phyloP scores from a whole-genome alignment of 2,113 vertebrate genomes.

The Mormyrus lacerda region DNA sequence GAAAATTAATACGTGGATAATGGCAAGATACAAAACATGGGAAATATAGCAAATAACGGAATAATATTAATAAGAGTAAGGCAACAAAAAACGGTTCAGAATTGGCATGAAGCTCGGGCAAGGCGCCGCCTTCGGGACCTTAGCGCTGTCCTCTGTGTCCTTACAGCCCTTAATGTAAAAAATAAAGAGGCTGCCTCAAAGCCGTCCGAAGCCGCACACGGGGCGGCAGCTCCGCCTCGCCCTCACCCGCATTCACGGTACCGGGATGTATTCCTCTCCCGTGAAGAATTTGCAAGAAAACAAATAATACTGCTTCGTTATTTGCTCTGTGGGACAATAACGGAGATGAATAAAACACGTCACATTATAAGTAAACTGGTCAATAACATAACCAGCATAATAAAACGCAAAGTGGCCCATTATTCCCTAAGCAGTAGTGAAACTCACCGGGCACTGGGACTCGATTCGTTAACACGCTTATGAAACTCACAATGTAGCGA shows the following conservation, averaged over 20 bases:
- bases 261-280: not conserved
- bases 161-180: not conserved
- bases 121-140: not conserved
- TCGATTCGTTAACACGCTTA: not conserved
- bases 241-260: not conserved
- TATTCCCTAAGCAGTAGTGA: not conserved
- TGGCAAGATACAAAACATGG: not conserved
- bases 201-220: too few species aligned
- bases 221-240: too few species aligned
- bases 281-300: not conserved
- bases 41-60: not conserved
- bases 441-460: not conserved
- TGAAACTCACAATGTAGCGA: not conserved
- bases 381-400: not conserved
- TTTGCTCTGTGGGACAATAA: not conserved
- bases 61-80: not conserved
- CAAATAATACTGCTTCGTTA: not conserved
- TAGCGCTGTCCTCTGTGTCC: not conserved
- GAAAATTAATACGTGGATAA: not conserved
- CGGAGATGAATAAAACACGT: not conserved
- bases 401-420: not conserved
- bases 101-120: not conserved
- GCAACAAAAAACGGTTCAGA: not conserved
- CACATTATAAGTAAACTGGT: not conserved
- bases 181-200: not conserved